Conservation (phyloP, 2,113 vertebrate genomes). For the Nannospalax galili region DNA sequence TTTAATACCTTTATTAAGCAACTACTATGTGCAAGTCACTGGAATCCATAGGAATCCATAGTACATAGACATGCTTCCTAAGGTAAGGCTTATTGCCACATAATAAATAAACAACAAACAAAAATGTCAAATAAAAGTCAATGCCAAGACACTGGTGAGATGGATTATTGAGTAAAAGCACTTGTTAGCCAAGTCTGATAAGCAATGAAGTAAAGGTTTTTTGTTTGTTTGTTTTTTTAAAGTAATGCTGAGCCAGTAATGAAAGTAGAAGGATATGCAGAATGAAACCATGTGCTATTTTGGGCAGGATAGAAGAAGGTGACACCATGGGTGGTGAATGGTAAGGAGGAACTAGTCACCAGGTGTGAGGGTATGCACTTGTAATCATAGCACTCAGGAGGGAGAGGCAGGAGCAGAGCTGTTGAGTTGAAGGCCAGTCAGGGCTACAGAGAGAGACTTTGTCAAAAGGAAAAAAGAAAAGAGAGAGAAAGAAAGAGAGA, state of each 20-base stretch:
- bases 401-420: background rate
- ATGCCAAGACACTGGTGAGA: background rate
- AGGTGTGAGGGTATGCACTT: background rate
- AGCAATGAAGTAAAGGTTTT: too few relatives aligned
- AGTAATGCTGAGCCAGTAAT: background rate
- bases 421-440: background rate
- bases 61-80: background rate
- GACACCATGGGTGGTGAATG: background rate
- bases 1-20: background rate
- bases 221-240: background rate
- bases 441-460: too few relatives aligned
- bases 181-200: background rate
- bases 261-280: background rate
- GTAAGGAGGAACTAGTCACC: background rate
- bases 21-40: conserved; percentile 1
- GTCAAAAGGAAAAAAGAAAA: too few relatives aligned
- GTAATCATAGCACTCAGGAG: background rate
- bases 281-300: background rate
- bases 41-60: background rate
- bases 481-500: background rate
- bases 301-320: background rate
- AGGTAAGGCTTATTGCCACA: background rate
- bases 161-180: background rate
- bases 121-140: background rate
- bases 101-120: conserved; percentile 1